Evolutionary conservation across 92 coral and sea anemone genomes (phyloP).

Genomic region (Metridium senile): DNA sequence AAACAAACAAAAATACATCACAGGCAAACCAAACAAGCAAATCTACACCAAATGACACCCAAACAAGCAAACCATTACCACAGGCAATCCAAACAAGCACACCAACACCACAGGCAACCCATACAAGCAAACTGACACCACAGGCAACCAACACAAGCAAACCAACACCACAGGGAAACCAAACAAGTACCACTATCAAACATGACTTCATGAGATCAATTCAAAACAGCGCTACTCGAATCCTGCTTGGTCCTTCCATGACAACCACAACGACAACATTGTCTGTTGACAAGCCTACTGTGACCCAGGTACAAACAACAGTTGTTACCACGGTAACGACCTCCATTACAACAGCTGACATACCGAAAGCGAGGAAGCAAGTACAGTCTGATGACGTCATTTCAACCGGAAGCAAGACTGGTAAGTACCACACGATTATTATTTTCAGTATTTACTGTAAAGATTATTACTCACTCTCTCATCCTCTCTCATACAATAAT

Average conservation of each 20-base stretch:
- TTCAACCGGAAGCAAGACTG: background rate
- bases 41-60: background rate
- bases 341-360: background rate
- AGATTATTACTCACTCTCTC: too few relatives aligned
- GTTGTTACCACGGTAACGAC: constrained; percentile 26
- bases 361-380: background rate
- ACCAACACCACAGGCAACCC: background rate
- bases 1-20: background rate
- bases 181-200: background rate
- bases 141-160: background rate
- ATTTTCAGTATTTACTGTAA: too few relatives aligned
- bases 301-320: constrained; percentile 11
- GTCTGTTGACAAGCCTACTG: constrained; percentile 5
- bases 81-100: background rate
- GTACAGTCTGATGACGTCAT: background rate
- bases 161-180: background rate
- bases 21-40: background rate
- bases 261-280: constrained; percentile 18
- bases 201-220: background rate
- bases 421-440: too few relatives aligned
- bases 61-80: background rate
- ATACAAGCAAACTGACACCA: background rate
- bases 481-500: too few relatives aligned
- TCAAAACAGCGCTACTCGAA: background rate
- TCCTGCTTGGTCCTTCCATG: background rate